phyloP scores from a whole-genome alignment of 2,888 invertebrate species.

The Melipona beecheii region DNA sequence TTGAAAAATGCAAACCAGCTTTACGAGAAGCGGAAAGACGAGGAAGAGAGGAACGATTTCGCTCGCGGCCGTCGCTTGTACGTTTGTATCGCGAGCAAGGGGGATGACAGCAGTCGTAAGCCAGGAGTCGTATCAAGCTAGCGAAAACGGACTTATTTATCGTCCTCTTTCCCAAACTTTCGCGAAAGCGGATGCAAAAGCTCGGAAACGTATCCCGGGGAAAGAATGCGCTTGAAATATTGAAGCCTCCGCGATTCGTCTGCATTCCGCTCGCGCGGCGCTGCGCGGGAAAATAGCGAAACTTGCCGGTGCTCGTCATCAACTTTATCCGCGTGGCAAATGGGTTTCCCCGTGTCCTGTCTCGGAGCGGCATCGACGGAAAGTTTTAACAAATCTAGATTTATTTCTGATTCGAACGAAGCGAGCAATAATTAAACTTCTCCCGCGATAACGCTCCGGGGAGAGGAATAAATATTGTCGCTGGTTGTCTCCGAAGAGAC shows the following conservation, averaged over 20 bases:
- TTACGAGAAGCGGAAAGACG: conserved; percentile 2
- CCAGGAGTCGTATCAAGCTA: conserved; percentile 46
- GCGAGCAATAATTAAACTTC: background rate
- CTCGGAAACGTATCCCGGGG: conserved; percentile 47
- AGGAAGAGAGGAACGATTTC: background rate
- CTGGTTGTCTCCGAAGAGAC: background rate
- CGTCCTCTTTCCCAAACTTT: conserved; percentile 55
- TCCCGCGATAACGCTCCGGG: background rate
- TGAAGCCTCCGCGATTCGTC: conserved; percentile 59
- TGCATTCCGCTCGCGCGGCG: conserved; percentile 35
- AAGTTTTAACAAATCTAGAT: background rate
- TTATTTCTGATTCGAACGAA: background rate
- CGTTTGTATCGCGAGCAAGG: conserved; percentile 52
- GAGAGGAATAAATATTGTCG: background rate
- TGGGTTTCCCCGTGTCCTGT: background rate
- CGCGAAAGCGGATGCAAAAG: conserved; percentile 46
- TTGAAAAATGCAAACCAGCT: conserved; percentile 39
- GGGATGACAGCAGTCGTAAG: conserved; percentile 32
- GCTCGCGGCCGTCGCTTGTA: conserved; percentile 46
- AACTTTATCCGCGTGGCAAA: conserved; percentile 42
- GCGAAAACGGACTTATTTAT: conserved; percentile 66
- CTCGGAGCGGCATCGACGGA: background rate
- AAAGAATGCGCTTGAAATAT: conserved; percentile 67
- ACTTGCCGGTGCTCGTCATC: conserved; percentile 48
- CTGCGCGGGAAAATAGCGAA: conserved; percentile 44